Conservation (phyloP, 2,888 invertebrate genomes). For the Microctonus aethiopoides region DNA sequence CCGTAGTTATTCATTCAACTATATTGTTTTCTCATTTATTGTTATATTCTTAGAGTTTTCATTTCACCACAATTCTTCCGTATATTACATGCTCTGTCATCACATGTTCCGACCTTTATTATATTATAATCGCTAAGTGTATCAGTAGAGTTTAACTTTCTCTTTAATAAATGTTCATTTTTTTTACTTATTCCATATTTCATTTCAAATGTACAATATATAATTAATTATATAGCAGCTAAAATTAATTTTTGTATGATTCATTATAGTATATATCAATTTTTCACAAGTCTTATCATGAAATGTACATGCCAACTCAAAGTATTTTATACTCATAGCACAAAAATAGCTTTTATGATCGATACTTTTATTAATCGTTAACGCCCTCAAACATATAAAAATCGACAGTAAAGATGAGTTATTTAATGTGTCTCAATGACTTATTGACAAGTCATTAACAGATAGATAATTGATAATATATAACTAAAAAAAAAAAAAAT, state of each 20-base stretch:
- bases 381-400: not conserved
- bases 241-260: not conserved
- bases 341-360: too few species aligned
- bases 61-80: not conserved
- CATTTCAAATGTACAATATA: not conserved
- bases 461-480: not conserved
- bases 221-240: not conserved
- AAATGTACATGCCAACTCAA: not conserved
- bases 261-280: not conserved
- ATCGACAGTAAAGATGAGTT: not conserved
- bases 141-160: not conserved
- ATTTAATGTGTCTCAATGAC: not conserved
- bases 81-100: not conserved
- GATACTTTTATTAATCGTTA: not conserved
- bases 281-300: not conserved
- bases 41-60: not conserved
- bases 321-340: not conserved
- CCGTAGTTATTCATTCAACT: not conserved
- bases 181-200: not conserved
- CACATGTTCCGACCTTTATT: not conserved
- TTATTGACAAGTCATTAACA: not conserved
- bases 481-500: not conserved
- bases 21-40: conserved; percentile 5
- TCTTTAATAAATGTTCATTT: not conserved
- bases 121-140: too few species aligned